Percentiles rank a stretch among this genome's conserved stretches.
These are phyloP conservation scores for Hypomecis punctinalis DNA, from an alignment of 2,888 invertebrate species.

Conservation along the genomic window DNA sequence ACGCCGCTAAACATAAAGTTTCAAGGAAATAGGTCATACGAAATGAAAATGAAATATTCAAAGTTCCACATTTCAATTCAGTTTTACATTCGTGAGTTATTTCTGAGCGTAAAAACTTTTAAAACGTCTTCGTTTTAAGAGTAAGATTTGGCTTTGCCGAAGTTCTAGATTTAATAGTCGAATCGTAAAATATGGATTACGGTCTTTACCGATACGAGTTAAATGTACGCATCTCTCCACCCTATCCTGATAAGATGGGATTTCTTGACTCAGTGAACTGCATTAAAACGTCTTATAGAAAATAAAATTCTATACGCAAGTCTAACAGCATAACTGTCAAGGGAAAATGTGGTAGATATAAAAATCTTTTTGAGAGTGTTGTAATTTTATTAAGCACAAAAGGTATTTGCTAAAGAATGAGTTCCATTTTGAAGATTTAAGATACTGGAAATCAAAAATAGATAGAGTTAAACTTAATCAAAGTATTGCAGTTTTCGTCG, in stretches of 20 bases:
- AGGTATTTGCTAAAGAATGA: too few species aligned
- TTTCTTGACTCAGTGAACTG: not conserved
- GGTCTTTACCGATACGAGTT: not conserved
- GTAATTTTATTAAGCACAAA: too few species aligned
- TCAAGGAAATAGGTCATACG: constrained; percentile 28
- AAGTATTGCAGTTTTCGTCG: too few species aligned
- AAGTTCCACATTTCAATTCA: constrained; percentile 25
- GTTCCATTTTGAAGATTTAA: too few species aligned
- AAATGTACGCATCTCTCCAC: not conserved
- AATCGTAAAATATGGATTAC: constrained; percentile 24
- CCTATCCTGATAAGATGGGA: not conserved
- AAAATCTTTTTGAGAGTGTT: too few species aligned
- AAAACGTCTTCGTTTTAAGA: constrained; percentile 27
- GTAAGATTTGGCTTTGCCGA: constrained; percentile 13
- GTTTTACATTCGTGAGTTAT: constrained; percentile 31
- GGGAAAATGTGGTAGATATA: too few species aligned
- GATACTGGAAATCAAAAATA: too few species aligned
- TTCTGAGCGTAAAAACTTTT: constrained; percentile 26
- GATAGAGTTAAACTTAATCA: too few species aligned
- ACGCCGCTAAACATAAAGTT: constrained; percentile 18
- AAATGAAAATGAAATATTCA: constrained; percentile 32
- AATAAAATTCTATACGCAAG: too few species aligned
- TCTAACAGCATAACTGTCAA: too few species aligned
- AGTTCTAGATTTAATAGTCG: constrained; percentile 28
- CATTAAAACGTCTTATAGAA: not conserved